Conservation (phyloP, 2,888 invertebrate genomes). For the Phyllotreta cruciferae region DNA sequence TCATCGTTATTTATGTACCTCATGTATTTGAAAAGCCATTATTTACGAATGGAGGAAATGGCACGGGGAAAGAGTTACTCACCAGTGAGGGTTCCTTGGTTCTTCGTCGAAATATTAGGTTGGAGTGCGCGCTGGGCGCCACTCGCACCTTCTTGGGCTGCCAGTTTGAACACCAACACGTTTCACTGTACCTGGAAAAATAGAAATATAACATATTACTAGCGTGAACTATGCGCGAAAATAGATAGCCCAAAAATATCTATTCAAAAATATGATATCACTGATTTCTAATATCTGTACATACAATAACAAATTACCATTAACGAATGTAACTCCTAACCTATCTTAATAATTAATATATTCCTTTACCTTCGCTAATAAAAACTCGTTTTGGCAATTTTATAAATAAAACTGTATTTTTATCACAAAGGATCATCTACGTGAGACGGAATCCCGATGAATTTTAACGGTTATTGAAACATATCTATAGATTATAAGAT, state of each 20-base stretch:
- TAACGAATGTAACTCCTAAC: no score
- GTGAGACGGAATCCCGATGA: no score
- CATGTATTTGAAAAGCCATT: neutral
- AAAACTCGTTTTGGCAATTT: no score
- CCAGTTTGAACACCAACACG: slow-evolving; percentile 71
- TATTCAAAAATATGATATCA: neutral
- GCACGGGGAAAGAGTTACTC: slow-evolving; percentile 45
- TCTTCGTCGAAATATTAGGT: slow-evolving; percentile 57
- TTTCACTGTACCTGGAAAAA: slow-evolving; percentile 53
- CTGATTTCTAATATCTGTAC: no score
- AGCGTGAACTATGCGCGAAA: neutral
- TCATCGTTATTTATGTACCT: no score
- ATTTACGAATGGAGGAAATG: neutral
- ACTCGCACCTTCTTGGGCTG: slow-evolving; percentile 78
- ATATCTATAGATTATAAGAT: no score
- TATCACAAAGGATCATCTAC: no score
- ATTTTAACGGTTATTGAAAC: no score
- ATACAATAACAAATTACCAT: no score
- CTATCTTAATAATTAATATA: no score
- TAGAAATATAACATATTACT: neutral
- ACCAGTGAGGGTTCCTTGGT: slow-evolving; percentile 78
- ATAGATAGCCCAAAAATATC: neutral
- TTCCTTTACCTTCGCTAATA: no score
- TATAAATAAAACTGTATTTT: no score
- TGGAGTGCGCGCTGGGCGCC: slow-evolving; percentile 69